A percentile compares a stretch with the other conserved stretches of the same genome.
Evolutionary conservation across 1,140 invertebrate species (phyloP).

Genomic region (Drosophila asahinai): DNA sequence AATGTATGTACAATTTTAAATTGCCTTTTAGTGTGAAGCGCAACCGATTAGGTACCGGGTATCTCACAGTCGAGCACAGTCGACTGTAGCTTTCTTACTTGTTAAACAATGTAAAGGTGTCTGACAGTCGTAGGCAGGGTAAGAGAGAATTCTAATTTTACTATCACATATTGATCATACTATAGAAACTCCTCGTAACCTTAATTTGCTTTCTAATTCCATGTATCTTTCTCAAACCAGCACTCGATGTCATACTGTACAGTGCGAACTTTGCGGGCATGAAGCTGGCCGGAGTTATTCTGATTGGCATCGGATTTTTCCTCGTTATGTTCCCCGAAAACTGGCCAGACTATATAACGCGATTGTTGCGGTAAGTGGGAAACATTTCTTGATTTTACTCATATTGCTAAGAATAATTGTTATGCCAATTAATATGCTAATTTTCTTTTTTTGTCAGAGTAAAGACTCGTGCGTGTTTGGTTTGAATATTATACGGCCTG

Average conservation of each 20-base stretch:
- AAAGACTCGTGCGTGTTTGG: constrained; percentile 71
- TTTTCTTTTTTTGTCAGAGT: constrained; percentile 70
- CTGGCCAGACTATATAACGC: constrained; percentile 97
- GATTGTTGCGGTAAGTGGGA: constrained; percentile 91
- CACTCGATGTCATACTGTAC: constrained; percentile 94
- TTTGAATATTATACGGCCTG: constrained; percentile 50
- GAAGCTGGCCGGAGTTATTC: constrained; percentile 96
- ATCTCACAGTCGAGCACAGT: too few species aligned
- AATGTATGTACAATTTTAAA: too few species aligned
- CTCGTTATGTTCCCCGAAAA: constrained; percentile 97
- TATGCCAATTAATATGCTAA: constrained; percentile 71
- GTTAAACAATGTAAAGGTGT: too few species aligned
- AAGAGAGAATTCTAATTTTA: too few species aligned
- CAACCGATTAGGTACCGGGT: too few species aligned
- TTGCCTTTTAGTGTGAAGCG: too few species aligned
- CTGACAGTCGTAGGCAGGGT: too few species aligned
- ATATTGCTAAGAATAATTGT: constrained; percentile 62
- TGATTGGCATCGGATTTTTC: constrained; percentile 96
- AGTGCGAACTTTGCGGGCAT: constrained; percentile 95
- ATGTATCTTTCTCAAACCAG: constrained; percentile 85
- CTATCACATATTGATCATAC: too few species aligned
- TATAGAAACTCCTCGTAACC: not conserved
- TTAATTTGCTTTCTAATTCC: not conserved
- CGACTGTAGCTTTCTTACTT: too few species aligned
- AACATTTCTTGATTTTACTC: constrained; percentile 44